phyloP scores from a whole-genome alignment of 2,113 vertebrate species.

The Sceloporus tristichus region DNA sequence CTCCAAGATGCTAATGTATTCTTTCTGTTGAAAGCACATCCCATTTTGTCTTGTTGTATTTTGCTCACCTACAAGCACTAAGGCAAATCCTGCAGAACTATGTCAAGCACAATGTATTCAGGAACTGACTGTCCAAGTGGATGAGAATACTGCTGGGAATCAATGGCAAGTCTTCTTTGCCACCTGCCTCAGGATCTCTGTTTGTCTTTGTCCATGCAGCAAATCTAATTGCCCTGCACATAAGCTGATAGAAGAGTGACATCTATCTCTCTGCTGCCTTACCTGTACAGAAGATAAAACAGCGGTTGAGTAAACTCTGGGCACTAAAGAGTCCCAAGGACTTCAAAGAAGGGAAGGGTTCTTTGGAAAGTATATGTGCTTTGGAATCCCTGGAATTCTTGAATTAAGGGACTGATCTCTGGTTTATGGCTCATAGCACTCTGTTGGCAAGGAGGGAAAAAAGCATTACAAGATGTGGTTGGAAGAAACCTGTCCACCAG shows the following conservation, averaged over 20 bases:
- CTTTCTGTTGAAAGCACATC: neutral
- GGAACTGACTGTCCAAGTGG: neutral
- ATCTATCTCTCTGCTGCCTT: neutral
- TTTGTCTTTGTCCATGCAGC: neutral
- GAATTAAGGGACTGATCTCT: slow-evolving; percentile 27
- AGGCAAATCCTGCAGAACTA: slow-evolving; percentile 25
- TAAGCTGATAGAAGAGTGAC: neutral
- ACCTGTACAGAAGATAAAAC: neutral
- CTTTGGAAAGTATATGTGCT: slow-evolving; percentile 18
- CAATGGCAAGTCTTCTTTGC: slow-evolving; percentile 33
- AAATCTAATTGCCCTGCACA: neutral
- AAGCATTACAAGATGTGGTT: slow-evolving; percentile 17
- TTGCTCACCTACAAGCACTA: slow-evolving; percentile 31
- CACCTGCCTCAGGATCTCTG: slow-evolving; percentile 61
- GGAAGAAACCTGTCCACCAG: neutral
- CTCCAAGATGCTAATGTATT: slow-evolving; percentile 34
- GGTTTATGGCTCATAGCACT: slow-evolving; percentile 25
- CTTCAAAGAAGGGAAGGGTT: neutral
- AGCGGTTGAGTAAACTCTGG: neutral
- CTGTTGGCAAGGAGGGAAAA: slow-evolving; percentile 11
- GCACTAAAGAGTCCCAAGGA: neutral
- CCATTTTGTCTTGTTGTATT: slow-evolving; percentile 19
- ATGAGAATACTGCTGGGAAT: slow-evolving; percentile 42
- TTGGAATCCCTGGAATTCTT: neutral
- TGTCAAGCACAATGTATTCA: slow-evolving; percentile 71